These are phyloP conservation scores for Passerculus sandwichensis DNA, from an alignment of 2,797 vertebrate genomes.

Conservation along the genomic window DNA sequence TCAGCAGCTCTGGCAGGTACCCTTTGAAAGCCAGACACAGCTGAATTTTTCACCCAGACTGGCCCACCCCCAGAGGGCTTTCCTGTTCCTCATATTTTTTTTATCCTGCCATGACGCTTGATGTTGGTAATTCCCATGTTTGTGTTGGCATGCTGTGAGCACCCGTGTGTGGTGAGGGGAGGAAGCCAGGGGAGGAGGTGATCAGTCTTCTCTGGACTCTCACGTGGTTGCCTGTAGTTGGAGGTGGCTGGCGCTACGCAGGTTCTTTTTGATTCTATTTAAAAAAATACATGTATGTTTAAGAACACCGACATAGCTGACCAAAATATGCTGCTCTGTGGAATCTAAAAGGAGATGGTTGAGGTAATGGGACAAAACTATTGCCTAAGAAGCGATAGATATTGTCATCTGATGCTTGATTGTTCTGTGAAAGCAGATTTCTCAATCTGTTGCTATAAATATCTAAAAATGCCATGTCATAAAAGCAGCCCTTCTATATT, in stretches of 20 bases:
- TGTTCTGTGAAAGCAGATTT: background rate
- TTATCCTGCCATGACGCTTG: background rate
- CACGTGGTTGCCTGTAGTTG: background rate
- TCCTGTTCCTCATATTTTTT: background rate
- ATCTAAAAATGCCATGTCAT: slow-evolving; percentile 8
- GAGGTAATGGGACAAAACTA: no score
- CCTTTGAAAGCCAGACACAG: background rate
- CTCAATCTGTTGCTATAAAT: background rate
- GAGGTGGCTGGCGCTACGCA: background rate
- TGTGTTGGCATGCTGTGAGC: background rate
- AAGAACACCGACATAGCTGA: background rate
- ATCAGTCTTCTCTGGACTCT: background rate
- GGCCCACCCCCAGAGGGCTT: background rate
- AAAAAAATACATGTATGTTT: background rate
- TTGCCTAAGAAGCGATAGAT: background rate
- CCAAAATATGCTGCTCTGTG: background rate
- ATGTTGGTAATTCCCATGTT: background rate
- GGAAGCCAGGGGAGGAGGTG: background rate
- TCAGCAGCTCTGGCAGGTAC: background rate
- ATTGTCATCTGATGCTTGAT: background rate
- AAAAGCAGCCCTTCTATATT: background rate
- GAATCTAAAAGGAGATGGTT: background rate
- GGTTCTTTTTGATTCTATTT: background rate
- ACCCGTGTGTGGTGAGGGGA: background rate
- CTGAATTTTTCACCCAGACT: background rate